phyloP scores from a whole-genome alignment of 1,140 invertebrate species.

The Saxidomus purpurata region DNA sequence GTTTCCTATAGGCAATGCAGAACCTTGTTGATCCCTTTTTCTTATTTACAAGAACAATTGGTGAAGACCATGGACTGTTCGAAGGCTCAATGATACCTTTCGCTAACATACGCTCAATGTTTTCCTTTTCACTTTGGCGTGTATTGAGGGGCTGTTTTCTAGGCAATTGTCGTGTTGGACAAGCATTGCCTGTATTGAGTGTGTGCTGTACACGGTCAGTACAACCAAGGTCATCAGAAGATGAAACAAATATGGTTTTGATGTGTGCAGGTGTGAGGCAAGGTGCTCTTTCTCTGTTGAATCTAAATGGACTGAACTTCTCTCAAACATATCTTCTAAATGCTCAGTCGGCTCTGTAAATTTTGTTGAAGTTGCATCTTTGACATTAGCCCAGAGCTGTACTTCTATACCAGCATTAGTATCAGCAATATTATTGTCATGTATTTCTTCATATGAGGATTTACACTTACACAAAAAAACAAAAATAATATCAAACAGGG shows the following conservation, averaged over 20 bases:
- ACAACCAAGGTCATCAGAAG: slow-evolving; percentile 15
- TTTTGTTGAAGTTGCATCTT: neutral
- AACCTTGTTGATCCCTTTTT: slow-evolving; percentile 73
- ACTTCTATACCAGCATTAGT: neutral
- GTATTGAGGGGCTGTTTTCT: slow-evolving; percentile 42
- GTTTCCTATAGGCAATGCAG: slow-evolving; percentile 77
- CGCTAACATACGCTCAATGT: slow-evolving; percentile 53
- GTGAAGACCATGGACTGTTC: slow-evolving; percentile 75
- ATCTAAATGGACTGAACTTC: neutral
- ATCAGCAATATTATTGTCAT: neutral
- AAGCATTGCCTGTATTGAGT: slow-evolving; percentile 46
- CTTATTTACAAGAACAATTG: slow-evolving; percentile 75
- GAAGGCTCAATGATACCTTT: slow-evolving; percentile 67
- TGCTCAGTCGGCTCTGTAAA: neutral
- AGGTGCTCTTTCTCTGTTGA: neutral
- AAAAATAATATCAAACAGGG: too few relatives aligned
- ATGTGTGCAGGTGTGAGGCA: neutral
- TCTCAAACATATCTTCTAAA: neutral
- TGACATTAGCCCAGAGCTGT: neutral
- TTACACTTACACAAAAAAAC: neutral
- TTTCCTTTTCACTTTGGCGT: neutral
- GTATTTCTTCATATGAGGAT: neutral
- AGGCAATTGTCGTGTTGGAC: slow-evolving; percentile 3
- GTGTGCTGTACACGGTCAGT: slow-evolving; percentile 27
- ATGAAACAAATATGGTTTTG: neutral